Evolutionary conservation across 2,113 vertebrate species (phyloP).

Genomic region (Agapornis roseicollis): DNA sequence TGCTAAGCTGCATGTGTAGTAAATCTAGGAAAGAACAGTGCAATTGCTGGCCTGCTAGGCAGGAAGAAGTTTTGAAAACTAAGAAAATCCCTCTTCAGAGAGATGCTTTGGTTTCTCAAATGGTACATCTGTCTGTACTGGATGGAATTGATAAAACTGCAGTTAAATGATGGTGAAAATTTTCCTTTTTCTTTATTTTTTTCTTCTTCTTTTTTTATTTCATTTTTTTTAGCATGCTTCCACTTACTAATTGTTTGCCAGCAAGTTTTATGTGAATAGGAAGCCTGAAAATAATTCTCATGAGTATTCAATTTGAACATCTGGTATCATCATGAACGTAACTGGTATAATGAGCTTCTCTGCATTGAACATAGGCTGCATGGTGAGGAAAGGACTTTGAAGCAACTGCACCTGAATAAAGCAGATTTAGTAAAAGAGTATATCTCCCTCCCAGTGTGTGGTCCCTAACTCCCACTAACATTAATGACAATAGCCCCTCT

Average conservation of each 20-base stretch:
- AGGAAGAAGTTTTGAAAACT: background rate
- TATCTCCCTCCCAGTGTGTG: background rate
- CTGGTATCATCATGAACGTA: constrained; percentile 46
- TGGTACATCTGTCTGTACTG: background rate
- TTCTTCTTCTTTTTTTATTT: background rate
- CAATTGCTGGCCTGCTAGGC: background rate
- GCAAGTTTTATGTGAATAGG: constrained; percentile 26
- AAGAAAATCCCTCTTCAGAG: background rate
- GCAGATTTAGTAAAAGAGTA: background rate
- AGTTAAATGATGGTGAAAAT: background rate
- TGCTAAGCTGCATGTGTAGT: background rate
- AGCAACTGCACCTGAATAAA: constrained; percentile 41
- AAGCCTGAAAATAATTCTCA: constrained; percentile 41
- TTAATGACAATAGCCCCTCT: constrained; percentile 1
- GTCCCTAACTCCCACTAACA: background rate
- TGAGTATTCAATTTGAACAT: constrained; percentile 42
- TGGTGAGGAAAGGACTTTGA: background rate
- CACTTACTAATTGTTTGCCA: background rate
- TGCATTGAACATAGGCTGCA: background rate
- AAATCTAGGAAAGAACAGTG: background rate
- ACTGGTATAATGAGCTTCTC: constrained; percentile 39
- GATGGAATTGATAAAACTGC: background rate
- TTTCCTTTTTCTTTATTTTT: background rate
- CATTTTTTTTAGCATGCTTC: background rate
- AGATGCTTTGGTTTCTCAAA: background rate